Conservation (phyloP, 2,888 invertebrate genomes). For the Drosophila planitibia region DNA sequence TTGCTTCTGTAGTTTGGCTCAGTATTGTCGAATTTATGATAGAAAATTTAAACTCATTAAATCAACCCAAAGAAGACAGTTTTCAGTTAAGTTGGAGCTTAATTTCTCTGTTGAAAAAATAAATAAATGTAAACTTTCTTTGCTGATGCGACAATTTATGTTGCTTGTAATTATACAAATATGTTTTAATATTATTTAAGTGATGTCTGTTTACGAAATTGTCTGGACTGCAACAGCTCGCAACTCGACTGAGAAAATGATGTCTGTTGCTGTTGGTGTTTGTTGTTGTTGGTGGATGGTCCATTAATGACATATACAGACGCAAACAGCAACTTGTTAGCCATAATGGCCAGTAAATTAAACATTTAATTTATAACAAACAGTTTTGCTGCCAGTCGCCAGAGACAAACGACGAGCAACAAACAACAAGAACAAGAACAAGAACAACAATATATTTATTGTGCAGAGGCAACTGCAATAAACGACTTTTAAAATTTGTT, state of each 20-base stretch:
- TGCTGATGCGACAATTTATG: conserved; percentile 12
- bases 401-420: conserved; percentile 23
- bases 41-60: neutral
- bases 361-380: conserved; percentile 80
- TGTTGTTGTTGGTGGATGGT: conserved; percentile 8
- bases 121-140: conserved; percentile 11
- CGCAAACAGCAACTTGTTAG: conserved; percentile 58
- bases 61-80: neutral
- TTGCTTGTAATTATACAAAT: conserved; percentile 20
- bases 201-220: conserved; percentile 15
- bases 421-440: conserved; percentile 27
- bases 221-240: neutral
- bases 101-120: neutral
- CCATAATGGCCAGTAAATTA: conserved; percentile 75
- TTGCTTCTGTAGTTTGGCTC: neutral
- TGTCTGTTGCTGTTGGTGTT: neutral
- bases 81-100: neutral
- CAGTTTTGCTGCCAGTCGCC: conserved; percentile 58
- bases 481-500: conserved; percentile 40
- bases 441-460: conserved; percentile 26
- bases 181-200: conserved; percentile 25
- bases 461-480: conserved; percentile 44
- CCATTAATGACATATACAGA: conserved; percentile 36
- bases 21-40: neutral
- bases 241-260: conserved; percentile 19